phyloP scores from a whole-genome alignment of 2,113 vertebrate species.

The Aramus guarauna region DNA sequence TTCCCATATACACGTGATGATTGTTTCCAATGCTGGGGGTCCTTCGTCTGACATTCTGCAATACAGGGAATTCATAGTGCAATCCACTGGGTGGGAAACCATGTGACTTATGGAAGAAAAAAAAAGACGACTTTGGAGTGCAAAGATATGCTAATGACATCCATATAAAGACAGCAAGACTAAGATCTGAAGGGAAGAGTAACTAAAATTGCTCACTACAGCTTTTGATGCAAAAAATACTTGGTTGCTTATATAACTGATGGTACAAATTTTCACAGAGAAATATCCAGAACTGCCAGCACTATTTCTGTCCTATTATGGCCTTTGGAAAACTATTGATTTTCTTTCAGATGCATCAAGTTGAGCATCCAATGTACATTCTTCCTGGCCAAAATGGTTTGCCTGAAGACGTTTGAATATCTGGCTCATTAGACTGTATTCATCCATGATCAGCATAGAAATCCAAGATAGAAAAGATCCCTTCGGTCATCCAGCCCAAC shows the following conservation, averaged over 20 bases:
- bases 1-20: not conserved
- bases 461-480: not conserved
- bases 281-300: conserved; percentile 50
- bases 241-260: conserved; percentile 38
- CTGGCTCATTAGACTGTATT: conserved; percentile 33
- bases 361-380: not conserved
- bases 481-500: not conserved
- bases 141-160: not conserved
- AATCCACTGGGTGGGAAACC: not conserved
- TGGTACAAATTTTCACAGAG: conserved; percentile 22
- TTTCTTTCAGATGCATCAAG: conserved; percentile 27
- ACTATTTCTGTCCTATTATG: conserved; percentile 60
- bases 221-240: conserved; percentile 50
- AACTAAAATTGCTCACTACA: conserved; percentile 44
- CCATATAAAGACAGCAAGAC: conserved; percentile 19
- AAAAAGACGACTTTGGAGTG: not conserved
- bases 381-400: conserved; percentile 39
- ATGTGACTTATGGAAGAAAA: not conserved
- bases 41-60: not conserved
- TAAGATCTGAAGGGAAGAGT: conserved; percentile 35
- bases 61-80: not conserved
- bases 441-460: conserved; percentile 39
- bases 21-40: not conserved
- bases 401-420: conserved; percentile 53
- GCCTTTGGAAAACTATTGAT: conserved; percentile 58